These are phyloP conservation scores for Sycobia sp. DNA, from an alignment of 1,140 invertebrate genomes.

Conservation along the genomic window DNA sequence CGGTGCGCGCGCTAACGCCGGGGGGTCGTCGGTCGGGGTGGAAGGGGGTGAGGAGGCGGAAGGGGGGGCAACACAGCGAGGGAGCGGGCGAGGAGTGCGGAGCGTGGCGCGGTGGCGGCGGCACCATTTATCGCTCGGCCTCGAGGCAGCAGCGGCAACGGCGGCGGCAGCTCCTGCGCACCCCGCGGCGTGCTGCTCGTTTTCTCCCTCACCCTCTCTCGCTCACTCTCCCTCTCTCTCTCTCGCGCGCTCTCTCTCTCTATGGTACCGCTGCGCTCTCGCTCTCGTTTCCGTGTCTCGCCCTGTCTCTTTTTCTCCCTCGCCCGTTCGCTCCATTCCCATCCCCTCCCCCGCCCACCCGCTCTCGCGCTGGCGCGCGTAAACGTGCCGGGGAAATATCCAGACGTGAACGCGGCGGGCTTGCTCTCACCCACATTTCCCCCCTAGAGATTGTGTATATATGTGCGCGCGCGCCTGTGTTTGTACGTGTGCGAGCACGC, in stretches of 20 bases:
- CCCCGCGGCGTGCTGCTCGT: constrained; percentile 39
- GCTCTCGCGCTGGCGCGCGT: constrained; percentile 17
- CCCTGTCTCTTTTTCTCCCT: constrained; percentile 2
- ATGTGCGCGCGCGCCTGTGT: too few species aligned
- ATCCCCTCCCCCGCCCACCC: background rate
- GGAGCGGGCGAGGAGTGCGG: constrained; percentile 9
- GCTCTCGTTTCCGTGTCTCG: background rate
- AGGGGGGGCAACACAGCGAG: background rate
- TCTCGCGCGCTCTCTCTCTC: too few species aligned
- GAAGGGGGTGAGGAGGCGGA: constrained; percentile 19
- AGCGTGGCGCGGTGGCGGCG: constrained; percentile 46
- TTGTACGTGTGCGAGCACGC: too few species aligned
- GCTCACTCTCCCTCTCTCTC: too few species aligned
- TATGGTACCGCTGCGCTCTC: background rate
- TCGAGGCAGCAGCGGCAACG: constrained; percentile 43
- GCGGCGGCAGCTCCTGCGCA: constrained; percentile 20
- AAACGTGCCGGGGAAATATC: constrained; percentile 29
- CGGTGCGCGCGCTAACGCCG: constrained; percentile 11
- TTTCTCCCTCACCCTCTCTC: too few species aligned
- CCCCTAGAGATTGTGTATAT: too few species aligned
- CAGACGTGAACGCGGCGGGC: constrained; percentile 26
- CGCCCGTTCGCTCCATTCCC: background rate
- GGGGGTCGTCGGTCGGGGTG: background rate
- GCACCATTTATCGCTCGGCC: constrained; percentile 55
- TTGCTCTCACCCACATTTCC: too few species aligned